phyloP scores from a whole-genome alignment of 2,113 vertebrate species.

The Orientallactaga bullata region DNA sequence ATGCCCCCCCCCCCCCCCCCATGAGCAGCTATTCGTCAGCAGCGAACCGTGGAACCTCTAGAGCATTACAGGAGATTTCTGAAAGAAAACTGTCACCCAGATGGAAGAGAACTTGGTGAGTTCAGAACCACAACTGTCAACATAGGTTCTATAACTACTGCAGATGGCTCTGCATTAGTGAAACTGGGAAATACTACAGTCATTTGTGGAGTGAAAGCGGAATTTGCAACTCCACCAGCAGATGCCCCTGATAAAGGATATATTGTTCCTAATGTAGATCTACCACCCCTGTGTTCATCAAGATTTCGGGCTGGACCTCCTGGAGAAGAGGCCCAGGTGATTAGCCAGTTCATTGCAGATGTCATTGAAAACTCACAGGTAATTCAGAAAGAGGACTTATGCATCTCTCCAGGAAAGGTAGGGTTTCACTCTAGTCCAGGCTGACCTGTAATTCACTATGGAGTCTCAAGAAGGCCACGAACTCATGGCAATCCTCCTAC shows the following conservation, averaged over 20 bases:
- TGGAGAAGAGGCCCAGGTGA: conserved; percentile 96
- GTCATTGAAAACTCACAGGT: conserved; percentile 96
- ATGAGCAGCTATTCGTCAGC: too few species aligned
- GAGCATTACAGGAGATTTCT: conserved; percentile 98
- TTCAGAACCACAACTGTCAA: conserved; percentile 98
- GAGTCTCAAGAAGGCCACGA: too few species aligned
- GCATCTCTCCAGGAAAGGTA: conserved; percentile 95
- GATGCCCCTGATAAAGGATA: conserved; percentile 95
- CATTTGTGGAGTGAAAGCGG: conserved; percentile 97
- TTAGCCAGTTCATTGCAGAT: conserved; percentile 97
- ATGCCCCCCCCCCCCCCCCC: too few species aligned
- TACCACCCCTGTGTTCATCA: conserved; percentile 96
- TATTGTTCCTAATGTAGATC: conserved; percentile 97
- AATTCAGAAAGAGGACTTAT: conserved; percentile 94
- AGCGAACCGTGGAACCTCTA: conserved; percentile 93
- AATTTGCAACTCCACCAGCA: conserved; percentile 91
- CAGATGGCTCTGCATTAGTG: conserved; percentile 96
- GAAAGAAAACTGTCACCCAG: conserved; percentile 97
- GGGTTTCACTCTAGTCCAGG: too few species aligned
- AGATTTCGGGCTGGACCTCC: conserved; percentile 95
- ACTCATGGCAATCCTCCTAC: too few species aligned
- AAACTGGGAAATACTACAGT: conserved; percentile 97
- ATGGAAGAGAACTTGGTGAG: conserved; percentile 95
- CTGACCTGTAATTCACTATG: too few species aligned
- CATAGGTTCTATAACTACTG: conserved; percentile 96